phyloP scores from a whole-genome alignment of 2,888 invertebrate genomes.

The Eucriotettix oculatus region DNA sequence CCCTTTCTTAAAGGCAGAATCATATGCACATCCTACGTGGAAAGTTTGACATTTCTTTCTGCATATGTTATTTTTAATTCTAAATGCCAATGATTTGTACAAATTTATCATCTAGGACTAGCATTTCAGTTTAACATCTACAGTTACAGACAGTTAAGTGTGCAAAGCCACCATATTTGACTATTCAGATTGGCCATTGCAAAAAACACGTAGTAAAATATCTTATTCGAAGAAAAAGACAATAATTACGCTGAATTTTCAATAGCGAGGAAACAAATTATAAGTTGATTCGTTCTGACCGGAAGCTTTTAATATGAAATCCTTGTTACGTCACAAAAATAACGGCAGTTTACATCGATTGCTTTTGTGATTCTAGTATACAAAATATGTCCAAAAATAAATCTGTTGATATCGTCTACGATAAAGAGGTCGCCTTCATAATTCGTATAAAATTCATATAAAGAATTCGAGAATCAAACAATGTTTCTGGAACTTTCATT shows the following conservation, averaged over 20 bases:
- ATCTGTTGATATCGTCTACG: too few relatives aligned
- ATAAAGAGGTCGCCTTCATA: too few relatives aligned
- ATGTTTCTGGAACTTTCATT: too few relatives aligned
- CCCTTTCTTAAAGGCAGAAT: slow-evolving; percentile 5
- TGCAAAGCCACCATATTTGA: background rate
- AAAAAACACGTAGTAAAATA: background rate
- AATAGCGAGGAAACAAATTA: too few relatives aligned
- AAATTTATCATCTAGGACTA: background rate
- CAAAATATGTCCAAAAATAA: too few relatives aligned
- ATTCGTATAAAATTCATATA: too few relatives aligned
- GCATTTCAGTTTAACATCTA: background rate
- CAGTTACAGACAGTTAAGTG: background rate
- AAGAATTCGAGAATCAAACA: too few relatives aligned
- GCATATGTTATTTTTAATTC: background rate
- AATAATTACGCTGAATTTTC: background rate
- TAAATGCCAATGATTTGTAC: background rate
- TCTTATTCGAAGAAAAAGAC: background rate
- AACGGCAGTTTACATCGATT: too few relatives aligned
- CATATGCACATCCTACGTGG: slow-evolving; percentile 3
- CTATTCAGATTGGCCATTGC: background rate
- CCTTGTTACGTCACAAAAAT: too few relatives aligned
- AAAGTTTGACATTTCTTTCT: background rate
- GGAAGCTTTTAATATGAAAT: too few relatives aligned
- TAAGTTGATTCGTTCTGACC: too few relatives aligned
- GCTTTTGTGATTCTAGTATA: too few relatives aligned